Conservation (phyloP, 2,113 vertebrate genomes). For the Pipa parva region DNA sequence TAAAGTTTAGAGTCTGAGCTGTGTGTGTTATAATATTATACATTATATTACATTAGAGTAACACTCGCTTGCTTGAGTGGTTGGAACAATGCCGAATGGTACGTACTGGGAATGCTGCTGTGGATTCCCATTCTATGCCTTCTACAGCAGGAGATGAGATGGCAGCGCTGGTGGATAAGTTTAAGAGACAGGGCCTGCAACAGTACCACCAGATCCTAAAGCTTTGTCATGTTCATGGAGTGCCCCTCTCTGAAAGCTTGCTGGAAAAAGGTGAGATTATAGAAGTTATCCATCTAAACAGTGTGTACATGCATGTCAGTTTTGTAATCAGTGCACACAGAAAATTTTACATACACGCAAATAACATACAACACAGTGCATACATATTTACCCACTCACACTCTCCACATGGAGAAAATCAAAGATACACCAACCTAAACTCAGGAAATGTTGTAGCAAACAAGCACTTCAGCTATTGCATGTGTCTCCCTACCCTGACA, state of each 20-base stretch:
- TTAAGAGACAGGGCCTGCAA: conserved; percentile 40
- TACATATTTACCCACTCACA: no score
- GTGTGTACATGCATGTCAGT: no score
- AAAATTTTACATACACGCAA: no score
- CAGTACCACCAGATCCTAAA: conserved; percentile 48
- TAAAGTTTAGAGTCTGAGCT: no score
- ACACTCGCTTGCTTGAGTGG: conserved; percentile 39
- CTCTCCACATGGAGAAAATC: no score
- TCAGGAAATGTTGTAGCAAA: no score
- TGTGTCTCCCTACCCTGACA: no score
- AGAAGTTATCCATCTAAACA: neutral
- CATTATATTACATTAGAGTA: conserved; percentile 30
- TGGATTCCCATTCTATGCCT: conserved; percentile 47
- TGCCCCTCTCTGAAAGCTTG: conserved; percentile 45
- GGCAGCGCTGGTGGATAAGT: neutral
- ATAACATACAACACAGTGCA: no score
- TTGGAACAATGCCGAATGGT: conserved; percentile 44
- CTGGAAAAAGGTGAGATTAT: conserved; percentile 48
- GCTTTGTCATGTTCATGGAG: conserved; percentile 33
- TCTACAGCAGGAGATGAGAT: conserved; percentile 44
- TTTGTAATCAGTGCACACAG: no score
- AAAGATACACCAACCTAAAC: no score
- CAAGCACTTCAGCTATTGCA: no score
- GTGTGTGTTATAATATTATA: neutral
- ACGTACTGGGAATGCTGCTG: conserved; percentile 30